phyloP scores from a whole-genome alignment of 53 echinoderm and acorn worm genomes.

The Paracentrotus lividus region DNA sequence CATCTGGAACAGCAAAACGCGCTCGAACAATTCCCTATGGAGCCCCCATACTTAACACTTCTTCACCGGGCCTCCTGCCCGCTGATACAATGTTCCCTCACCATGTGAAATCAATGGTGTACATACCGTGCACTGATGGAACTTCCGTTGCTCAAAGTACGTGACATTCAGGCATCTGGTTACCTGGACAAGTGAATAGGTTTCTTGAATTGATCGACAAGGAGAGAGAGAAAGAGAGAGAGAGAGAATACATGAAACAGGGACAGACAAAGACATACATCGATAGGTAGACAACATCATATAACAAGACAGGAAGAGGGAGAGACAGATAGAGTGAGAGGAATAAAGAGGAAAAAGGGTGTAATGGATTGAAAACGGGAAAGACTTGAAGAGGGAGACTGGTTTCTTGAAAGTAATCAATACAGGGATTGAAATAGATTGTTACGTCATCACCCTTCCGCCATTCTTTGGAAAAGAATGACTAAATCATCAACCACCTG shows the following conservation, averaged over 20 bases:
- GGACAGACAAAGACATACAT: not conserved
- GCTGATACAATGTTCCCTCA: not conserved
- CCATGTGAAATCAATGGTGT: not conserved
- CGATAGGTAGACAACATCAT: not conserved
- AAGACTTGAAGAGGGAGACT: too few species aligned
- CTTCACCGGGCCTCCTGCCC: not conserved
- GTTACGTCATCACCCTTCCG: too few species aligned
- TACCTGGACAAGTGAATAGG: not conserved
- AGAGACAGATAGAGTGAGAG: not conserved
- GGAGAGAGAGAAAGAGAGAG: not conserved
- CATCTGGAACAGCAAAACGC: too few species aligned
- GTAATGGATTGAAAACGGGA: not conserved
- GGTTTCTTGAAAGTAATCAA: not conserved
- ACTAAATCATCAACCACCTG: not conserved
- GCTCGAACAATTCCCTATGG: too few species aligned
- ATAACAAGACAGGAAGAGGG: not conserved
- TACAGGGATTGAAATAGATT: too few species aligned
- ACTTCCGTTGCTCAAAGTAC: not conserved
- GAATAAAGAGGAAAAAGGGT: not conserved
- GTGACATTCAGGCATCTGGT: conserved; percentile 17
- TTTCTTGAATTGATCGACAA: not conserved
- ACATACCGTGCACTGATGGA: conserved; percentile 10
- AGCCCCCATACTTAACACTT: too few species aligned
- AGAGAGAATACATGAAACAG: not conserved
- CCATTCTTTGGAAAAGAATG: not conserved